A percentile compares a stretch with the other conserved stretches of the same genome.
Conservation (phyloP, 2,797 vertebrate genomes). For the Heliangelus exortis region DNA sequence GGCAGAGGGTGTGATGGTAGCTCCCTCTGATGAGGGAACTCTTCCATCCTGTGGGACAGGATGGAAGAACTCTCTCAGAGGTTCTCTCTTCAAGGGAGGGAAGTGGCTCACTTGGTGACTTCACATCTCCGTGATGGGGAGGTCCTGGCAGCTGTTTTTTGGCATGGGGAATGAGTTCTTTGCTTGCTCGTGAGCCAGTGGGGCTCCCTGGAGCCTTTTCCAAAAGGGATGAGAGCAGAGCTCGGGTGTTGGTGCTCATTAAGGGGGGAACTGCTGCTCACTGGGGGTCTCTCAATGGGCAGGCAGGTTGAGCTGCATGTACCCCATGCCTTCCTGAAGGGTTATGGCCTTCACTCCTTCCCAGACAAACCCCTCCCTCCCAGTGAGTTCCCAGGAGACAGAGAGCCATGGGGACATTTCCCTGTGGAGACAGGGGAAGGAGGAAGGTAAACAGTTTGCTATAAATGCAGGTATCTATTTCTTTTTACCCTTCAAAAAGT, state of each 20-base stretch:
- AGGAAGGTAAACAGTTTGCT: neutral
- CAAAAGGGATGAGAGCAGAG: neutral
- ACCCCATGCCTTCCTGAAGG: neutral
- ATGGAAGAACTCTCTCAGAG: neutral
- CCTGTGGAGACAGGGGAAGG: neutral
- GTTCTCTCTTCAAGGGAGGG: neutral
- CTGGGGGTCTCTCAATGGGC: neutral
- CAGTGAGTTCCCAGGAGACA: neutral
- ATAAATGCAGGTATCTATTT: neutral
- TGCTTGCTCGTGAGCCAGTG: neutral
- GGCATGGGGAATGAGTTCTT: neutral
- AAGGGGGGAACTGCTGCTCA: neutral
- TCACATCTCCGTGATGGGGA: neutral
- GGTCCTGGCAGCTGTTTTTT: neutral
- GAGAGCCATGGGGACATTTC: neutral
- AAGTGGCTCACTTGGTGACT: neutral
- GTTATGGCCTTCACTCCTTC: neutral
- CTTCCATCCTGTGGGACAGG: neutral
- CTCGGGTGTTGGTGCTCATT: neutral
- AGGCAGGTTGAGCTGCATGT: neutral
- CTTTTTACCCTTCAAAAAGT: neutral
- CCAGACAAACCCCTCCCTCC: neutral
- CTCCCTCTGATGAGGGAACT: neutral
- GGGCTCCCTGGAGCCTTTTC: neutral
- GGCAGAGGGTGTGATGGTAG: neutral